phyloP scores from a whole-genome alignment of 2,888 invertebrate species.

The Isotomurus palustris region DNA sequence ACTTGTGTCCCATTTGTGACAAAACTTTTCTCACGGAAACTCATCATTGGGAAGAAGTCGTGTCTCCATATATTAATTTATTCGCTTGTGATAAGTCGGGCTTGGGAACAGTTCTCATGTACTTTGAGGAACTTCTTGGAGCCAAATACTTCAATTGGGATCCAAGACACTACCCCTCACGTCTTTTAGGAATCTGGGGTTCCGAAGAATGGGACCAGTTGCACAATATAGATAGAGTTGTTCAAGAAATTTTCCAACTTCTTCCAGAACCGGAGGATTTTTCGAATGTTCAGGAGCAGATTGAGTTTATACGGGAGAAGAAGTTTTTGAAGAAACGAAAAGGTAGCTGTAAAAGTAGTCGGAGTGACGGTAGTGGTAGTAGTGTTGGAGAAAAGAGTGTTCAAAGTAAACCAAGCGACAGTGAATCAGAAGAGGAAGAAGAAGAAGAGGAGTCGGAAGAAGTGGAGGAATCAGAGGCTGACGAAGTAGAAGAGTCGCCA shows the following conservation, averaged over 20 bases:
- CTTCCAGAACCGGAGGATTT: slow-evolving; percentile 1
- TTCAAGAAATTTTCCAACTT: neutral
- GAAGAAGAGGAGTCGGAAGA: no score
- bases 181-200: slow-evolving; percentile 27
- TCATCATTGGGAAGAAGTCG: slow-evolving; percentile 32
- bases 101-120: slow-evolving; percentile 7
- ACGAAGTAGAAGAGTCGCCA: no score
- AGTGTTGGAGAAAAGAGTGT: no score
- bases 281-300: neutral
- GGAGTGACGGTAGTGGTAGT: no score
- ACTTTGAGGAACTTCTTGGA: slow-evolving; percentile 24
- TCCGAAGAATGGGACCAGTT: slow-evolving; percentile 27
- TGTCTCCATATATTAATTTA: slow-evolving; percentile 28
- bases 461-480: no score
- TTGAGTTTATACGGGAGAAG: slow-evolving; percentile 8
- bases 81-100: slow-evolving; percentile 25
- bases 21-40: slow-evolving; percentile 23
- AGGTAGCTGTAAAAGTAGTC: no score
- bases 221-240: neutral
- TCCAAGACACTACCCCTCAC: slow-evolving; percentile 18
- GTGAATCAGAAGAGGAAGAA: slow-evolving; percentile 5
- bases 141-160: slow-evolving; percentile 25
- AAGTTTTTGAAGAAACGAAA: no score
- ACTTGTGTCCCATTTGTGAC: slow-evolving; percentile 30
- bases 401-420: slow-evolving; percentile 13